Conservation (phyloP, 2,113 vertebrate species). For the Lepisosteus oculatus region DNA sequence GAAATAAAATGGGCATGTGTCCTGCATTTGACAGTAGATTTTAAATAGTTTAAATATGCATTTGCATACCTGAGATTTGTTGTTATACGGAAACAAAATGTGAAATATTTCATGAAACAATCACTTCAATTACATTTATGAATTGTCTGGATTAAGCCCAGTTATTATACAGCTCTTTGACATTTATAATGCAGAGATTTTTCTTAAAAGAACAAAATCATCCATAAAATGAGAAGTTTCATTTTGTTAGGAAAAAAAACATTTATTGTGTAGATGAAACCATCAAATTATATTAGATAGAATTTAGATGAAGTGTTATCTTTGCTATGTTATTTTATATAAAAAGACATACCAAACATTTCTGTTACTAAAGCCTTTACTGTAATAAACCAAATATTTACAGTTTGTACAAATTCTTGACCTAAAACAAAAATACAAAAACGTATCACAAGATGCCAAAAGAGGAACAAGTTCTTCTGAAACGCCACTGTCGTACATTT, state of each 20-base stretch:
- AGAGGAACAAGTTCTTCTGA: conserved; percentile 58
- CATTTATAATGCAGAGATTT: too few species aligned
- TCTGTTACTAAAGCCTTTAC: conserved; percentile 88
- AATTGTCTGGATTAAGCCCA: too few species aligned
- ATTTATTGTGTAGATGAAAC: conserved; percentile 63
- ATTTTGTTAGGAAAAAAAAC: conserved; percentile 43
- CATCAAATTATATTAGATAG: conserved; percentile 58
- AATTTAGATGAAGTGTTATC: conserved; percentile 59
- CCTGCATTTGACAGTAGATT: too few species aligned
- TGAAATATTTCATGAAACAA: too few species aligned
- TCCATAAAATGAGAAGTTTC: conserved; percentile 1
- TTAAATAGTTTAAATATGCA: too few species aligned
- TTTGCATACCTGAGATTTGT: too few species aligned
- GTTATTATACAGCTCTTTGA: too few species aligned
- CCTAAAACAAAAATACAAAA: conserved; percentile 78
- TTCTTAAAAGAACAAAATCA: too few species aligned
- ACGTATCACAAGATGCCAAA: conserved; percentile 73
- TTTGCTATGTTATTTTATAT: conserved; percentile 54
- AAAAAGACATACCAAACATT: conserved; percentile 69
- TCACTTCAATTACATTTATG: too few species aligned
- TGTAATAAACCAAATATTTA: conserved; percentile 93
- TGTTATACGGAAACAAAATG: too few species aligned
- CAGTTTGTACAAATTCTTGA: conserved; percentile 92
- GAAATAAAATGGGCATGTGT: too few species aligned
- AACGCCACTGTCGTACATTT: conserved; percentile 58